Evolutionary conservation across 2,113 vertebrate genomes (phyloP).

Genomic region (Isichthys henryi): DNA sequence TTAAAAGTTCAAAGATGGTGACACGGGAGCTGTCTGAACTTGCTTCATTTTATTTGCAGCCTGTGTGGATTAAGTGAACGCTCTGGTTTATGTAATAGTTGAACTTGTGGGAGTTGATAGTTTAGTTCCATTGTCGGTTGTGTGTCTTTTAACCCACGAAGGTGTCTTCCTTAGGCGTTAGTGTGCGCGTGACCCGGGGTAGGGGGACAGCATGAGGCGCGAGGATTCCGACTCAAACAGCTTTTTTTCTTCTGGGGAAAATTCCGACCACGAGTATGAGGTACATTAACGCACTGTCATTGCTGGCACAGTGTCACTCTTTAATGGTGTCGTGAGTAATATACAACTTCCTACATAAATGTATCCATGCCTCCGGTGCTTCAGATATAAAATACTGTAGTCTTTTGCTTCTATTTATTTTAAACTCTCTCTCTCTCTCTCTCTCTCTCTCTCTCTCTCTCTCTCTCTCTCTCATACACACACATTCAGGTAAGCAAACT

Average conservation of each 20-base stretch:
- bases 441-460: not conserved
- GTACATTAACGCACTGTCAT: constrained; percentile 36
- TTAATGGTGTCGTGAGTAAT: not conserved
- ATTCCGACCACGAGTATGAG: constrained; percentile 57
- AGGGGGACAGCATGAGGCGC: constrained; percentile 53
- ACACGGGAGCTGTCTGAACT: not conserved
- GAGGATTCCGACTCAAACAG: constrained; percentile 48
- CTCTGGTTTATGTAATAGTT: not conserved
- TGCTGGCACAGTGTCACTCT: not conserved
- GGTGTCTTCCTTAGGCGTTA: constrained; percentile 28
- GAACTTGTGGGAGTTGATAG: not conserved
- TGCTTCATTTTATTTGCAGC: not conserved
- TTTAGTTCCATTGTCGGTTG: not conserved
- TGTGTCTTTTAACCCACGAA: not conserved
- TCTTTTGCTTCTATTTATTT: not conserved
- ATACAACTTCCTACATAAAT: not conserved
- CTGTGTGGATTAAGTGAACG: not conserved
- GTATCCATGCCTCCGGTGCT: not conserved
- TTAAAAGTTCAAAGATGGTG: not conserved
- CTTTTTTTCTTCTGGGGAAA: constrained; percentile 54
- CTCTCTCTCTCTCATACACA: not conserved
- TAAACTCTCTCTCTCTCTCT: not conserved
- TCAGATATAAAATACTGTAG: not conserved
- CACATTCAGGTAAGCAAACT: not conserved
- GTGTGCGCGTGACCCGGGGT: constrained; percentile 39